These are phyloP conservation scores for Clarias macrocephalus DNA, from an alignment of 2,113 vertebrate genomes.

Conservation along the genomic window DNA sequence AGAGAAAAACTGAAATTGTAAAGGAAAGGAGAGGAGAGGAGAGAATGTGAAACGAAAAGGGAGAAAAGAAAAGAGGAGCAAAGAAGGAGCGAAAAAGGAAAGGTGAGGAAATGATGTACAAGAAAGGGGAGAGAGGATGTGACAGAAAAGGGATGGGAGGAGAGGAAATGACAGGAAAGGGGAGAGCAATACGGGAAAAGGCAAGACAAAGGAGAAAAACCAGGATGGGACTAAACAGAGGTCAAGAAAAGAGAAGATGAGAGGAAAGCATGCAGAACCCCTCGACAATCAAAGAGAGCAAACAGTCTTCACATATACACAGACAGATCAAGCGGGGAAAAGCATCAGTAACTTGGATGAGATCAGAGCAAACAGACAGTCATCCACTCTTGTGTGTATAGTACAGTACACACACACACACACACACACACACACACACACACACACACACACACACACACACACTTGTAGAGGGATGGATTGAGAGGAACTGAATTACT, in stretches of 20 bases:
- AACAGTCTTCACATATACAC: slow-evolving; percentile 13
- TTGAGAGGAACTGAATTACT: slow-evolving; percentile 46
- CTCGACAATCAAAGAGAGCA: slow-evolving; percentile 11
- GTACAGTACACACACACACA: slow-evolving; percentile 4
- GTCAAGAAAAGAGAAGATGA: neutral
- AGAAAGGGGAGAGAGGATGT: neutral
- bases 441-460: neutral
- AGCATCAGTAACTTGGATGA: slow-evolving; percentile 29
- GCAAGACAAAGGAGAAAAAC: slow-evolving; percentile 35
- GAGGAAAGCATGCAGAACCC: neutral
- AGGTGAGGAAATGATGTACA: neutral
- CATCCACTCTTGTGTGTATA: slow-evolving; percentile 15
- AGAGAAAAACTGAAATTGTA: slow-evolving; percentile 52
- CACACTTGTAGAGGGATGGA: neutral
- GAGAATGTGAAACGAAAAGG: neutral
- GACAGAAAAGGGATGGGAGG: neutral
- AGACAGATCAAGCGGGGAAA: neutral
- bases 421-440: slow-evolving; percentile 2
- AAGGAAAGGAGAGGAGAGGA: slow-evolving; percentile 41
- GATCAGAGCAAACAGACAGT: slow-evolving; percentile 36
- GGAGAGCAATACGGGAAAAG: slow-evolving; percentile 30
- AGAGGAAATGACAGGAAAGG: neutral
- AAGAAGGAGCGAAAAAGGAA: neutral
- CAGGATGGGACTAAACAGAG: slow-evolving; percentile 11
- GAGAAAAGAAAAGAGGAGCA: slow-evolving; percentile 13